These are phyloP conservation scores for Muscicapa adusta DNA, from an alignment of 2,113 vertebrate genomes.

Conservation along the genomic window DNA sequence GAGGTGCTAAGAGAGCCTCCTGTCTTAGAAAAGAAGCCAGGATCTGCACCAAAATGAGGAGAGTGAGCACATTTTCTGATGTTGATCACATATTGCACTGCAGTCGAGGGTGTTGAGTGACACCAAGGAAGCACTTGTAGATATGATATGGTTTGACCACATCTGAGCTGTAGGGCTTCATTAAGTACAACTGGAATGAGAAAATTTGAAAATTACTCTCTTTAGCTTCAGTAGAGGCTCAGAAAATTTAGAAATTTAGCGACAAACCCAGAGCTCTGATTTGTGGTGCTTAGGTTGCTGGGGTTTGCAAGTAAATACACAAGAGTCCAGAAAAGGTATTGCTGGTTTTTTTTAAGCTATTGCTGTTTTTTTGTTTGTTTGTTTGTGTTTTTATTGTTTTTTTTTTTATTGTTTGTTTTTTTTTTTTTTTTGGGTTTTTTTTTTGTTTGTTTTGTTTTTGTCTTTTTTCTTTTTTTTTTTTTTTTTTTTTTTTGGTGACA, in stretches of 20 bases:
- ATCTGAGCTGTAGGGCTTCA: rapidly evolving
- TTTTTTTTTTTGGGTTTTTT: not conserved
- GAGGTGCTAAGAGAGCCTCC: not conserved
- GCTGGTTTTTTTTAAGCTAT: no score
- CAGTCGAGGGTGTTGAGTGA: not conserved
- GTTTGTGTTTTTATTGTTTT: no score
- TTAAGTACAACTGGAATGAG: not conserved
- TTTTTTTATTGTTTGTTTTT: not conserved
- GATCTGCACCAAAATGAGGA: not conserved
- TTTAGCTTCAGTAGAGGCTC: not conserved
- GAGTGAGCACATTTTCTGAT: not conserved
- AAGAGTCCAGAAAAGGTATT: not conserved
- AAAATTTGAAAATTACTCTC: not conserved
- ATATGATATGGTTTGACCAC: not conserved
- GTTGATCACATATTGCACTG: not conserved
- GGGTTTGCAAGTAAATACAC: not conserved
- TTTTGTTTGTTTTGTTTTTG: no score
- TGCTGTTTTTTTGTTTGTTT: no score
- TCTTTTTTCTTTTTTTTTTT: no score
- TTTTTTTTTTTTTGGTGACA: no score
- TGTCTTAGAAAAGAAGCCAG: not conserved
- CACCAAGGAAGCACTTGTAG: not conserved
- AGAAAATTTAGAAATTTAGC: not conserved
- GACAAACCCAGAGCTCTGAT: not conserved
- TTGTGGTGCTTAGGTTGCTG: not conserved